Conservation (phyloP, 2,113 vertebrate genomes). For the Tetrax tetrax region DNA sequence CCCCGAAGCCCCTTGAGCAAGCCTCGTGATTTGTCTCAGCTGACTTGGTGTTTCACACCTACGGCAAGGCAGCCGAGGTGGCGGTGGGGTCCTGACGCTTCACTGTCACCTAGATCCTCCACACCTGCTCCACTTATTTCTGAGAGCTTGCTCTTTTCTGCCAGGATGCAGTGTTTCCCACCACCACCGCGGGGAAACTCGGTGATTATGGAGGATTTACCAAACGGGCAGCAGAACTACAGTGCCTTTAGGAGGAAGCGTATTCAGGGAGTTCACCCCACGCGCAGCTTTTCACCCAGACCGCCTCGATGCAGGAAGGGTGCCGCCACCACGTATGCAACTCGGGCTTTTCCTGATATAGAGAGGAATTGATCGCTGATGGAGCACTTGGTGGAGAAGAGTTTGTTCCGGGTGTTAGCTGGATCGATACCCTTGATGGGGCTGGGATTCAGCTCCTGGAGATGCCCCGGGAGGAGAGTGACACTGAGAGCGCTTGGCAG, state of each 20-base stretch:
- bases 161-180: fast-evolving
- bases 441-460: background rate
- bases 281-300: background rate
- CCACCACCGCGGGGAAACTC: background rate
- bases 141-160: background rate
- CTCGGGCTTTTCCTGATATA: background rate
- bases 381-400: background rate
- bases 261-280: background rate
- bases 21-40: background rate
- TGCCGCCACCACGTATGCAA: background rate
- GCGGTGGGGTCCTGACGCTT: background rate
- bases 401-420: background rate
- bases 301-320: background rate
- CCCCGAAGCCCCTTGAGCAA: background rate
- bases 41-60: background rate
- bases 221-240: background rate
- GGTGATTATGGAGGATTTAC: background rate
- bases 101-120: background rate
- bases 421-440: background rate
- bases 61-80: background rate
- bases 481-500: background rate
- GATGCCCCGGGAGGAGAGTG: background rate
- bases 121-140: fast-evolving
- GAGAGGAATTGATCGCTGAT: background rate
- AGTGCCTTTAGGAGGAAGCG: background rate